These are phyloP conservation scores for Plusia festucae DNA, from an alignment of 2,888 invertebrate genomes.

Conservation along the genomic window DNA sequence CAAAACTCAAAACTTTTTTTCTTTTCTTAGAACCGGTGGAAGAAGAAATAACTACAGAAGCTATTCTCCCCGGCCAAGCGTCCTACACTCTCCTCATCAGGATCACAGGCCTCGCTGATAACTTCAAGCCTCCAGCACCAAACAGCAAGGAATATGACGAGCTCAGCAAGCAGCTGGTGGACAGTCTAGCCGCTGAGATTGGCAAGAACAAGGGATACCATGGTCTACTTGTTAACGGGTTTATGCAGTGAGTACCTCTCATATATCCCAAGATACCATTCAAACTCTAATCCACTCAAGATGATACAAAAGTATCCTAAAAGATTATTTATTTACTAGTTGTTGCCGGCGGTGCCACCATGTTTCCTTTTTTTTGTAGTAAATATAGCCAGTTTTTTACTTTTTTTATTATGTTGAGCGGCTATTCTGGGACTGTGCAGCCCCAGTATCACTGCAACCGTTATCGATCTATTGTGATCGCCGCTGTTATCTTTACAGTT, in stretches of 20 bases:
- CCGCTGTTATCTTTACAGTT: too few relatives aligned
- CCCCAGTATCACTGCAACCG: too few relatives aligned
- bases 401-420: too few relatives aligned
- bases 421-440: too few relatives aligned
- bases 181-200: conserved; percentile 62
- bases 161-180: conserved; percentile 89
- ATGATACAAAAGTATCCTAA: too few relatives aligned
- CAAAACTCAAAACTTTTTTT: too few relatives aligned
- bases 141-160: conserved; percentile 93
- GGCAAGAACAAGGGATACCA: conserved; percentile 90
- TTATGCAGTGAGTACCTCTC: conserved; percentile 90
- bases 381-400: too few relatives aligned
- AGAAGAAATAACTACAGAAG: conserved; percentile 89
- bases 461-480: too few relatives aligned
- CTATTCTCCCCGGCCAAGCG: conserved; percentile 91
- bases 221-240: conserved; percentile 91
- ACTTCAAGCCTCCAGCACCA: conserved; percentile 92
- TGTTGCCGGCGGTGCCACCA: too few relatives aligned
- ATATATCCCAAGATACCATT: not conserved
- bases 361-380: too few relatives aligned
- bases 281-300: too few relatives aligned
- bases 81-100: conserved; percentile 93
- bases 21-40: conserved; percentile 83
- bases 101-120: conserved; percentile 93
- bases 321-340: too few relatives aligned